Evolutionary conservation across 1,140 invertebrate species (phyloP), one percentile per base, ranked within the genome.

Genomic region (Neodiprion virginianus): DNA sequence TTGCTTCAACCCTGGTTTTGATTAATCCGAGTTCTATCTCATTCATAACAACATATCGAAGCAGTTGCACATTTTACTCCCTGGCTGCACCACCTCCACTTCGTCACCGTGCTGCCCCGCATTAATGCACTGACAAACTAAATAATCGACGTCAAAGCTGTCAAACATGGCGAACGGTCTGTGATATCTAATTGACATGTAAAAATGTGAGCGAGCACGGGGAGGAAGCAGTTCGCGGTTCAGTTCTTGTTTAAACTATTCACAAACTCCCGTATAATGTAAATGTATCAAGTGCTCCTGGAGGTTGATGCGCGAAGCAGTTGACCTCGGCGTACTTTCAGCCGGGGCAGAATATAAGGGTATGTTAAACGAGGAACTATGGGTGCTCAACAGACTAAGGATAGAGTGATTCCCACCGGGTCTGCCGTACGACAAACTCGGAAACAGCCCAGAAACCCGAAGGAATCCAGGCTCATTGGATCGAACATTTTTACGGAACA

Each of bases 401-500:
- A 96, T 87, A 91, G 93, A 87, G 90, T 91, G 75, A 90, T 90
- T 79, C 89, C 91, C 80, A 89, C 90, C 84, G 93, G 93, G 85
- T 89, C 90, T 82, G 92, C 92, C 79, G 91, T 92, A 79, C 90
- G 93, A 86, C 91, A 92, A 79, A 89, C 91, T 61, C 90, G 93
- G 84, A 92, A 91, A 85, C 93, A 93, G 87, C 92, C 92, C 73
- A 91, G 91, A 83, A 91, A 90, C 83, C 90, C 92, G 74, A 95
- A 95, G 89, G 95, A 94, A 90, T 92, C 92, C 82, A 92, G 93
- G 83, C 91, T 93, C 81, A 93, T 94, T 81, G 94, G 94, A 81
- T 93, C 94, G 72, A 97, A 97, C 89, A 95, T 97, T 85, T 97
- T 96, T 87, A 95, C 95, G 67, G 95, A 96, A 90, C 95, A 97